Percentiles rank a stretch among this genome's conserved stretches.
Evolutionary conservation across 2,113 vertebrate species (phyloP).

Genomic region (Mola mola): DNA sequence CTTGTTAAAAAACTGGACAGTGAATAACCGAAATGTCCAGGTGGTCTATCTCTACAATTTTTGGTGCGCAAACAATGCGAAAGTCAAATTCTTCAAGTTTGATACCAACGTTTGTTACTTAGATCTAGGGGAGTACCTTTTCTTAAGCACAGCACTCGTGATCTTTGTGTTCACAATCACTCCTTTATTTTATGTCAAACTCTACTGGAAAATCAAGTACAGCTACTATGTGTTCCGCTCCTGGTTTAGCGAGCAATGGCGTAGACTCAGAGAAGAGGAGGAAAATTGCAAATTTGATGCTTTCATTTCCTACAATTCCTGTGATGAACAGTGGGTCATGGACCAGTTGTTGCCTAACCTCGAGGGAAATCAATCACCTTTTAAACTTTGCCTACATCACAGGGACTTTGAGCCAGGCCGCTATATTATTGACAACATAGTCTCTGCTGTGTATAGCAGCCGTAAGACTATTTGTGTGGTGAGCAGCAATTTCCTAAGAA

Average conservation of each 20-base stretch:
- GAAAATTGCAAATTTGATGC: slow-evolving; percentile 84
- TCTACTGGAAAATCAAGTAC: slow-evolving; percentile 86
- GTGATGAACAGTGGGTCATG: slow-evolving; percentile 86
- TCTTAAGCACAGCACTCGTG: slow-evolving; percentile 68
- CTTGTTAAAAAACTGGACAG: slow-evolving; percentile 76
- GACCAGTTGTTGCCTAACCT: slow-evolving; percentile 82
- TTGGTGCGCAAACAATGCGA: slow-evolving; percentile 39
- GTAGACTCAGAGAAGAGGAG: slow-evolving; percentile 79
- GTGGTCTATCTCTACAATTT: slow-evolving; percentile 79
- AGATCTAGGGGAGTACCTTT: slow-evolving; percentile 79
- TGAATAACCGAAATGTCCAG: slow-evolving; percentile 72
- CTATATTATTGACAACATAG: slow-evolving; percentile 88
- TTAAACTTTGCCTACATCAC: slow-evolving; percentile 90
- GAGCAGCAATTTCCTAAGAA: slow-evolving; percentile 85
- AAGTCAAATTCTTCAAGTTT: slow-evolving; percentile 78
- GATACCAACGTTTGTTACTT: slow-evolving; percentile 82
- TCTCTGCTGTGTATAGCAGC: slow-evolving; percentile 86
- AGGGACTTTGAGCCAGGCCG: slow-evolving; percentile 86
- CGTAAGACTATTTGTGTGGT: slow-evolving; percentile 88
- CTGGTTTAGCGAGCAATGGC: slow-evolving; percentile 84
- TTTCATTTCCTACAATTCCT: slow-evolving; percentile 89
- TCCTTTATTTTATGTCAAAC: slow-evolving; percentile 80
- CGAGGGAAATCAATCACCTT: slow-evolving; percentile 72
- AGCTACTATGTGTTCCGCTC: slow-evolving; percentile 84
- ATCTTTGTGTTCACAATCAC: slow-evolving; percentile 76